Evolutionary conservation across 1,140 invertebrate genomes (phyloP).

Genomic region (Coptotermes formosanus): DNA sequence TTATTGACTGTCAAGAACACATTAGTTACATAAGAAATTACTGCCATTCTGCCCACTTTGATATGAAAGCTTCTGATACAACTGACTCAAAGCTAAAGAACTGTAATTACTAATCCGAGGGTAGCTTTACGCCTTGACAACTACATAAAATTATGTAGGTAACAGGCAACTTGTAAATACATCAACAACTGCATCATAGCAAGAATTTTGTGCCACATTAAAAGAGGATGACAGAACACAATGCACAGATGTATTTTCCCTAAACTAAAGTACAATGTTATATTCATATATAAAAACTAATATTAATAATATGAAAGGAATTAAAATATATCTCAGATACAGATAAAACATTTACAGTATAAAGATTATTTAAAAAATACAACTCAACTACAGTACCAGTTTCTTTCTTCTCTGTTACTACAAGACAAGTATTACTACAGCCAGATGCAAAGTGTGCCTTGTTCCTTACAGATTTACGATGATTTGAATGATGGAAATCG

Average conservation of each 20-base stretch:
- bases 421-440: not conserved
- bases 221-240: conserved; percentile 3
- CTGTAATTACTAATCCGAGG: no score
- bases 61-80: not conserved
- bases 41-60: not conserved
- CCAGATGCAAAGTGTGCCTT: not conserved
- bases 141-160: not conserved
- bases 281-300: conserved; percentile 15
- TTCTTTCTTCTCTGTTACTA: not conserved
- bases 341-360: conserved; percentile 19
- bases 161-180: not conserved
- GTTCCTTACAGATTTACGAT: not conserved
- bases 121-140: not conserved
- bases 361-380: conserved; percentile 18
- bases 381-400: not conserved
- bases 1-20: not conserved
- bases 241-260: not conserved
- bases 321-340: not conserved
- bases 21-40: not conserved
- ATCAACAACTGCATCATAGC: not conserved
- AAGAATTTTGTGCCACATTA: conserved; percentile 7
- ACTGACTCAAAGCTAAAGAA: not conserved
- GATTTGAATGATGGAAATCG: conserved; percentile 7
- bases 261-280: not conserved
- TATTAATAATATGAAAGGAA: conserved; percentile 14